phyloP scores from a whole-genome alignment of 2,888 invertebrate species.

The Coremacera marginata region DNA sequence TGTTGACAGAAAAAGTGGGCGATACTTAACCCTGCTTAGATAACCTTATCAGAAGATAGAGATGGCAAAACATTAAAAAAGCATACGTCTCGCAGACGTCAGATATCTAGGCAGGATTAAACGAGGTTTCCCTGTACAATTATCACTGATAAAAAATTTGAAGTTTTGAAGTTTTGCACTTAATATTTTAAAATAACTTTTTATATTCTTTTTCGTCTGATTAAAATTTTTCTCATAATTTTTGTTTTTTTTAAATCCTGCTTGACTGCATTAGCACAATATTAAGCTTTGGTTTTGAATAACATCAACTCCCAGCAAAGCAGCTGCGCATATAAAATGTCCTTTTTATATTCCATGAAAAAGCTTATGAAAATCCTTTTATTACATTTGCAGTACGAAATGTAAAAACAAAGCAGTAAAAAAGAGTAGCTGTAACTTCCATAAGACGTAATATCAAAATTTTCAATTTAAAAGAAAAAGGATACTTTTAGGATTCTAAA shows the following conservation, averaged over 20 bases:
- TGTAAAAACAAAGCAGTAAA: not conserved
- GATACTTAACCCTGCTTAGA: too few relatives aligned
- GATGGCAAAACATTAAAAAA: too few relatives aligned
- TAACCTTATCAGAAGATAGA: too few relatives aligned
- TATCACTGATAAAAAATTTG: too few relatives aligned
- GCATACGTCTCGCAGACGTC: too few relatives aligned
- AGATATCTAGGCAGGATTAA: too few relatives aligned
- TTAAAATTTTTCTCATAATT: not conserved
- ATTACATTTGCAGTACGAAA: not conserved
- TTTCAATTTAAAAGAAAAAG: slow-evolving; percentile 11
- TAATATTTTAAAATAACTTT: not conserved
- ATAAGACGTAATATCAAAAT: slow-evolving; percentile 9
- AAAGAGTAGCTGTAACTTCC: not conserved
- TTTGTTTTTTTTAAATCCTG: not conserved
- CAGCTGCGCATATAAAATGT: slow-evolving; percentile 2
- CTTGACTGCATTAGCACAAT: not conserved
- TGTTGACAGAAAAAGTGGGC: too few relatives aligned
- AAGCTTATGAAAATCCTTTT: slow-evolving; percentile 18
- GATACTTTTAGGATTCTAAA: not conserved
- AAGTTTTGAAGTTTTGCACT: too few relatives aligned
- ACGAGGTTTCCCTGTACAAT: too few relatives aligned
- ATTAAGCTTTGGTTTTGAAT: not conserved
- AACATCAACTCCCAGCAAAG: not conserved
- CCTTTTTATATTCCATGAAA: not conserved
- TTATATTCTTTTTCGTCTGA: not conserved